Evolutionary conservation across 2,797 vertebrate genomes (phyloP).

Genomic region (Sebastes paucispinis): DNA sequence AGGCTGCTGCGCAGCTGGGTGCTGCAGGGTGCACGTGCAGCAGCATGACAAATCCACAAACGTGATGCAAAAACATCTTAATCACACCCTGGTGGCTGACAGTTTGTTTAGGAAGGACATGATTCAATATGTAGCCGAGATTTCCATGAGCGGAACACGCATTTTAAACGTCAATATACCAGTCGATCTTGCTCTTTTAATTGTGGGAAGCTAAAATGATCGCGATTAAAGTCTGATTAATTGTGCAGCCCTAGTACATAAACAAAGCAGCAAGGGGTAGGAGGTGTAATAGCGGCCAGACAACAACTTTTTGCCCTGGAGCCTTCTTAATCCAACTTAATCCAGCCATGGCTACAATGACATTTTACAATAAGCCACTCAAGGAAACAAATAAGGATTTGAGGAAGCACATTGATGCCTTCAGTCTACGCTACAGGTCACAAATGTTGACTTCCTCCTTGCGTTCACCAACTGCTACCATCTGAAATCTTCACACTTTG

Average conservation of each 20-base stretch:
- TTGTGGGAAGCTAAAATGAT: background rate
- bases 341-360: background rate
- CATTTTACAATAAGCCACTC: background rate
- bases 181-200: background rate
- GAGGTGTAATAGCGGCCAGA: background rate
- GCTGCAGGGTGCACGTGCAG: too few species aligned
- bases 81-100: too few species aligned
- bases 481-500: background rate
- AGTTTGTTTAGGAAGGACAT: too few species aligned
- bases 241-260: background rate
- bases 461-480: background rate
- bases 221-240: background rate
- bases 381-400: background rate
- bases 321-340: background rate
- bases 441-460: background rate
- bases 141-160: too few species aligned
- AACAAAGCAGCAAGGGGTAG: background rate
- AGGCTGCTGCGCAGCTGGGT: too few species aligned
- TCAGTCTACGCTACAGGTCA: background rate
- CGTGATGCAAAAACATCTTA: too few species aligned
- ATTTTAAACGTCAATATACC: background rate
- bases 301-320: background rate
- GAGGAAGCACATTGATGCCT: background rate
- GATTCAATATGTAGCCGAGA: too few species aligned
- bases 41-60: too few species aligned